These are phyloP conservation scores for Labeo catla DNA, from an alignment of 2,113 vertebrate genomes.

Conservation along the genomic window DNA sequence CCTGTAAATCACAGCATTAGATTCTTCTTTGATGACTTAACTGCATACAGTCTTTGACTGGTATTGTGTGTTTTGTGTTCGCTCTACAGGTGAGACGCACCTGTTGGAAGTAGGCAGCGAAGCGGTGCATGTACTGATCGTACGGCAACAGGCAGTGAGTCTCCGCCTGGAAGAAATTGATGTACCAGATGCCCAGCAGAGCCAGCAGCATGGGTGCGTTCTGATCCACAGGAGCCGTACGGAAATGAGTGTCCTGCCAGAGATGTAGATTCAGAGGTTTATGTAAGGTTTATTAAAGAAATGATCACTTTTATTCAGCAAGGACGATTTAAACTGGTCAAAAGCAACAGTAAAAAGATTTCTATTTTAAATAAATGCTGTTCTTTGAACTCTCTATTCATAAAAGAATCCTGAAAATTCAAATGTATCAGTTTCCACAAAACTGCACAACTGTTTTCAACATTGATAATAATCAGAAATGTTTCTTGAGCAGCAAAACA, in stretches of 20 bases:
- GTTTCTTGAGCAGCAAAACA: not conserved
- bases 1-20: slow-evolving; percentile 71
- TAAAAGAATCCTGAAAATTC: not conserved
- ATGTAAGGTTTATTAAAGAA: not conserved
- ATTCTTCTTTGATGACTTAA: not conserved
- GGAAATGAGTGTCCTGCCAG: slow-evolving; percentile 91
- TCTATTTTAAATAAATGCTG: not conserved
- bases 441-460: not conserved
- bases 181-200: slow-evolving; percentile 95
- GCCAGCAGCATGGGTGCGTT: slow-evolving; percentile 90
- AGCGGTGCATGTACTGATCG: slow-evolving; percentile 97
- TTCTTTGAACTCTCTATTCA: not conserved
- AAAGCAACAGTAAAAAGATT: not conserved
- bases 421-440: not conserved
- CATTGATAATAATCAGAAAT: not conserved
- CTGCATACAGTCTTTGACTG: not conserved
- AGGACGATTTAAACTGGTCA: not conserved
- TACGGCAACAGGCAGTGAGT: slow-evolving; percentile 94
- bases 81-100: slow-evolving; percentile 64
- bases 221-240: slow-evolving; percentile 85
- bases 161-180: slow-evolving; percentile 93
- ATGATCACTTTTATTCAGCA: not conserved
- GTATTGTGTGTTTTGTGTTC: not conserved
- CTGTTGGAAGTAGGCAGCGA: slow-evolving; percentile 99
- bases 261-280: not conserved